Evolutionary conservation across 2,113 vertebrate species (phyloP).

Genomic region (Channa argus): DNA sequence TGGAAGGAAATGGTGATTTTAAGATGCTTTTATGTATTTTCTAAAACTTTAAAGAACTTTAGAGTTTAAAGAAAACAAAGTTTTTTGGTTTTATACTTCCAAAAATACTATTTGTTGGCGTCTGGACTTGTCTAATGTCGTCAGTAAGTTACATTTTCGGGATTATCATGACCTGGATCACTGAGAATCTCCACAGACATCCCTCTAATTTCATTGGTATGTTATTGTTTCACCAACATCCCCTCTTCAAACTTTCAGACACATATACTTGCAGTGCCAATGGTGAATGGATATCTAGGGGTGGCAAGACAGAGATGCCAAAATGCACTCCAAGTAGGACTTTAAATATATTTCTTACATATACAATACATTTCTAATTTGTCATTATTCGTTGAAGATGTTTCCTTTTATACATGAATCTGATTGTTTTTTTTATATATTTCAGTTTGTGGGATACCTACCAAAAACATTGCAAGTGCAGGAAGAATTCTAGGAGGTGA

Average conservation of each 20-base stretch:
- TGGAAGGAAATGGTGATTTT: conserved; percentile 75
- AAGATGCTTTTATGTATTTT: background rate
- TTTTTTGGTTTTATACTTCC: background rate
- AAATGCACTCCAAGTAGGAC: conserved; percentile 77
- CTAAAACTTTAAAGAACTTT: background rate
- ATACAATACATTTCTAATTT: background rate
- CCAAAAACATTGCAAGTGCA: conserved; percentile 19
- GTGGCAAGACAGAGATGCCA: conserved; percentile 46
- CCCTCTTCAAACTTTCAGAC: conserved; percentile 55
- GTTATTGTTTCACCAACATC: background rate
- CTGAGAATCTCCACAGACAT: too few species aligned
- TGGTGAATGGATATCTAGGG: conserved; percentile 71
- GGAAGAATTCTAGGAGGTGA: conserved; percentile 85
- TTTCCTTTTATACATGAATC: background rate
- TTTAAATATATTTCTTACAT: background rate
- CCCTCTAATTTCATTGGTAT: too few species aligned
- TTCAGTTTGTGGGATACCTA: conserved; percentile 88
- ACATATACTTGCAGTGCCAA: conserved; percentile 67
- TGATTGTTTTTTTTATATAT: conserved; percentile 29
- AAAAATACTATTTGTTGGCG: too few species aligned
- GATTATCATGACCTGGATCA: too few species aligned
- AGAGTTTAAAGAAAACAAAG: background rate
- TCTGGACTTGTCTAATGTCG: too few species aligned
- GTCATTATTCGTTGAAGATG: background rate
- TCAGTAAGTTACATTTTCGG: too few species aligned